phyloP scores from a whole-genome alignment of 2,888 invertebrate genomes.

The Hirtodrosophila confusa region DNA sequence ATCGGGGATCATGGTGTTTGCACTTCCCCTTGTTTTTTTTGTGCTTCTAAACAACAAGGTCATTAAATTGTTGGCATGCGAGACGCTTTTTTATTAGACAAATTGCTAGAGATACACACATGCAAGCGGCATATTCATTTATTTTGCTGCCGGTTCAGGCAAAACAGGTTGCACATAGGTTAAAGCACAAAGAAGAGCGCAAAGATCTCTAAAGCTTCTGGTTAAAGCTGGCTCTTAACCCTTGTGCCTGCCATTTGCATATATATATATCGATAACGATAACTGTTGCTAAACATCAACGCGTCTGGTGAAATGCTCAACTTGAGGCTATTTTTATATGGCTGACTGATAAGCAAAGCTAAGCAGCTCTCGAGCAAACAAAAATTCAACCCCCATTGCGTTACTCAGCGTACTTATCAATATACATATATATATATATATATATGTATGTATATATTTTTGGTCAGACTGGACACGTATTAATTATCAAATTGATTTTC shows the following conservation, averaged over 20 bases:
- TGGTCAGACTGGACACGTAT: slow-evolving; percentile 13
- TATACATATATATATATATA: background rate
- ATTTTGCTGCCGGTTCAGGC: slow-evolving; percentile 6
- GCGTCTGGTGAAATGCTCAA: slow-evolving; percentile 30
- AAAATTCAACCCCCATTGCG: slow-evolving; percentile 5
- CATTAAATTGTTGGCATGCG: slow-evolving; percentile 33
- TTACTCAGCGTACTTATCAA: too few relatives aligned
- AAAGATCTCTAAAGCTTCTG: too few relatives aligned
- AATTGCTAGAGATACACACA: slow-evolving; percentile 1
- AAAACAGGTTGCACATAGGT: slow-evolving; percentile 31
- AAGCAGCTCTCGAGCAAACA: slow-evolving; percentile 1
- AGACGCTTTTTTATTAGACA: slow-evolving; percentile 2
- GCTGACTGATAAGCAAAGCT: slow-evolving; percentile 26
- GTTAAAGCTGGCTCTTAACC: slow-evolving; percentile 23
- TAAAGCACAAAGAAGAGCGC: too few relatives aligned
- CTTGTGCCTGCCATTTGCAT: slow-evolving; percentile 13
- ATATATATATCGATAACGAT: background rate
- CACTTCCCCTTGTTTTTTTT: slow-evolving; percentile 2
- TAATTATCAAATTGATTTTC: slow-evolving; percentile 33
- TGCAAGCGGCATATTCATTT: background rate
- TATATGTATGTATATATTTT: background rate
- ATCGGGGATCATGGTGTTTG: slow-evolving; percentile 2
- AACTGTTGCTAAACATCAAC: background rate
- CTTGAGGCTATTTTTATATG: slow-evolving; percentile 18
- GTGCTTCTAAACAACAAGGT: slow-evolving; percentile 21